Evolutionary conservation across 2,888 invertebrate genomes (phyloP).

Genomic region (Diaprepes abbreviatus): DNA sequence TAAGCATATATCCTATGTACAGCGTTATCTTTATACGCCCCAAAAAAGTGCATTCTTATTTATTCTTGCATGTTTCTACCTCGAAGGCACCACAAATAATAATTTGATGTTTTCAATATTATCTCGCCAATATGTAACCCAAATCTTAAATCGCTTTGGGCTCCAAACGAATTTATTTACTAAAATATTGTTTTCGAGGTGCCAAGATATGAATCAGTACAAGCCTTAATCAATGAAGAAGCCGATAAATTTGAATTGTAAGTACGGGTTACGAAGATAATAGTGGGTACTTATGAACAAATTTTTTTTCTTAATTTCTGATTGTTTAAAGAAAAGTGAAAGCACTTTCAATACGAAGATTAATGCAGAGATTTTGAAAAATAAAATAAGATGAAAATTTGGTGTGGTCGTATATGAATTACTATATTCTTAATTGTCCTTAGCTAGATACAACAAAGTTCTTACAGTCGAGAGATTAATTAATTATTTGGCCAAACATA

Average conservation of each 20-base stretch:
- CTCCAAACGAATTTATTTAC: constrained; percentile 27
- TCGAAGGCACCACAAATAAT: constrained; percentile 21
- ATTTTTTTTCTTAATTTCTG: not conserved
- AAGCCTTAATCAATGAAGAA: constrained; percentile 19
- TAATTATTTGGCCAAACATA: too few species aligned
- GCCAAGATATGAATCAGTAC: constrained; percentile 22
- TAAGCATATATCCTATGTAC: not conserved
- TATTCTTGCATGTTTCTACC: constrained; percentile 26
- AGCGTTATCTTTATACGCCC: constrained; percentile 8
- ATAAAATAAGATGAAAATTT: too few species aligned
- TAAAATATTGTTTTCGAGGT: constrained; percentile 37
- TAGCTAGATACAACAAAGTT: too few species aligned
- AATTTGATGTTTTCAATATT: constrained; percentile 5
- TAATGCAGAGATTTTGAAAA: too few species aligned
- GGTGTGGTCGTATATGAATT: too few species aligned
- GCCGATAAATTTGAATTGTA: constrained; percentile 16
- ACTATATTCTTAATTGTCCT: too few species aligned
- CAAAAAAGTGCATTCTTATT: constrained; percentile 26
- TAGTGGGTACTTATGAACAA: not conserved
- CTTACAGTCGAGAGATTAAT: too few species aligned
- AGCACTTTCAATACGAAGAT: too few species aligned
- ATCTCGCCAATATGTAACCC: constrained; percentile 25
- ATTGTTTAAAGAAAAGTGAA: not conserved
- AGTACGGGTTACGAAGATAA: not conserved
- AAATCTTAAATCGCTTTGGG: constrained; percentile 30